Evolutionary conservation across 2,888 invertebrate species (phyloP).

Genomic region (Nephrotoma flavescens): DNA sequence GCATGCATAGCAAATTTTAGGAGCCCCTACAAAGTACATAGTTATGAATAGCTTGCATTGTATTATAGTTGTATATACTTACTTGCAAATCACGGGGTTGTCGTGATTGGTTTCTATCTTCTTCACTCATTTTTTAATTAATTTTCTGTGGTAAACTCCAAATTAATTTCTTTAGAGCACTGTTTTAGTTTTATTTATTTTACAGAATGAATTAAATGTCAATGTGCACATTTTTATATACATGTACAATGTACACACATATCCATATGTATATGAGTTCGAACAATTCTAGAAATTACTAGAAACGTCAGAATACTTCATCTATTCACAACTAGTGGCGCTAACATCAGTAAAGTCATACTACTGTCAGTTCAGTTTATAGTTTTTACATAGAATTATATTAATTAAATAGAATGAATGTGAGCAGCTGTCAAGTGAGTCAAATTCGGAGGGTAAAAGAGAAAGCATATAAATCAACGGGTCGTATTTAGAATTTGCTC

Average conservation of each 20-base stretch:
- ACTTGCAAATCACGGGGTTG: slow-evolving; percentile 7
- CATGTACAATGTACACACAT: too few relatives aligned
- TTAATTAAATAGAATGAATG: too few relatives aligned
- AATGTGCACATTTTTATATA: not conserved
- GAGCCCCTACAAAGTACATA: slow-evolving; percentile 38
- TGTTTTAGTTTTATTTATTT: not conserved
- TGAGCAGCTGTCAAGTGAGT: too few relatives aligned
- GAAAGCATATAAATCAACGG: too few relatives aligned
- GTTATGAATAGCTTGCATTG: not conserved
- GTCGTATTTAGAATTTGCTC: too few relatives aligned
- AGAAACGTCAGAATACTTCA: not conserved
- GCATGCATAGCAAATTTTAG: slow-evolving; percentile 57
- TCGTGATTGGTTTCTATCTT: slow-evolving; percentile 3
- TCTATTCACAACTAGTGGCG: not conserved
- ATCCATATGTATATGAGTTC: not conserved
- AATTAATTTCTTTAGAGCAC: not conserved
- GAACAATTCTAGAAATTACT: slow-evolving; percentile 1
- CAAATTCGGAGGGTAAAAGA: too few relatives aligned
- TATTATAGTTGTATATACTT: not conserved
- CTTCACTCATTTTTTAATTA: not conserved
- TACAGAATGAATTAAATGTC: not conserved
- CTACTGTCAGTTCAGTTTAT: not conserved
- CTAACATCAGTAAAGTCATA: not conserved
- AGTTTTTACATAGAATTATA: too few relatives aligned
- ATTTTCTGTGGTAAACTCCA: too few relatives aligned